A percentile compares a stretch with the other conserved stretches of the same genome.
Evolutionary conservation across 2,113 vertebrate genomes (phyloP).

Genomic region (Nestor notabilis): DNA sequence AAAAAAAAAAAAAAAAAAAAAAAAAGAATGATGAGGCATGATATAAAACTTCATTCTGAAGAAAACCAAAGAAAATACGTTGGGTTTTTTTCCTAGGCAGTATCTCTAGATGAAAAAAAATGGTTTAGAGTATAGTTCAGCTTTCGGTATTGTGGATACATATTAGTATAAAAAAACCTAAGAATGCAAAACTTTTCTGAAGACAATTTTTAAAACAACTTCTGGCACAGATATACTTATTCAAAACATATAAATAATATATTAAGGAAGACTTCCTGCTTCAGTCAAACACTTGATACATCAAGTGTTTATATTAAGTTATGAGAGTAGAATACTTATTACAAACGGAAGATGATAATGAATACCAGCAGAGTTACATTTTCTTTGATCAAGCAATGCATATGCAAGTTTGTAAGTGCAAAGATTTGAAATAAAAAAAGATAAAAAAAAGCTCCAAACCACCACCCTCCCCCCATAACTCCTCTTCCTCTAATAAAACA

Average conservation of each 20-base stretch:
- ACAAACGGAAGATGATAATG: not conserved
- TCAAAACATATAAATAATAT: not conserved
- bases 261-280: not conserved
- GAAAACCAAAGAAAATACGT: not conserved
- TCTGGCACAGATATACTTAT: not conserved
- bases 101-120: not conserved
- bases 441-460: not conserved
- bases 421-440: not conserved
- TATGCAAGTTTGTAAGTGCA: not conserved
- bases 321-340: not conserved
- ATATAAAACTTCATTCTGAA: not conserved
- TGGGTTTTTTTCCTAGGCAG: rapidly evolving
- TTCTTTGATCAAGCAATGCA: not conserved
- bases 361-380: not conserved
- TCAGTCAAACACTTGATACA: not conserved
- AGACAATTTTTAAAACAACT: not conserved
- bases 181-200: not conserved
- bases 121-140: not conserved
- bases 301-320: not conserved
- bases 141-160: not conserved
- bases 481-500: not conserved
- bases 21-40: not conserved
- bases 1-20: not conserved
- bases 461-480: not conserved
- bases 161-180: not conserved